Evolutionary conservation across 2,888 invertebrate genomes (phyloP), one percentile per base, ranked within the genome.

Genomic region (Diarsia rubi): DNA sequence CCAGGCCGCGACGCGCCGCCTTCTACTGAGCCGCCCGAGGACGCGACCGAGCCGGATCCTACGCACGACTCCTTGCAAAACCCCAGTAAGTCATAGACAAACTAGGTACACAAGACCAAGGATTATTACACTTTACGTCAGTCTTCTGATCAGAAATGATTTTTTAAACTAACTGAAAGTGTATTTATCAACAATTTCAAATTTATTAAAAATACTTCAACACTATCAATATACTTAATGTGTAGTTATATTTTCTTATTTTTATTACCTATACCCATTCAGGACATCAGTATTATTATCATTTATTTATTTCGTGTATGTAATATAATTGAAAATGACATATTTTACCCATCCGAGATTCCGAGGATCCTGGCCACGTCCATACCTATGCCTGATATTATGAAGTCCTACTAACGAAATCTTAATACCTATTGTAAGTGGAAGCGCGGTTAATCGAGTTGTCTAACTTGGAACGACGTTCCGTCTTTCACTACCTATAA

Each of bases 1-100:
- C 84, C 92, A 93, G 93, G 91, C 86, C 74, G 75, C 73, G 87
- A 72, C 87, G 91, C 86, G 88, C 84, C 81, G 86, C 82, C 89
- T 84, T 90, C 93, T 78, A 90, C 93, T 78, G 92, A 90, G 88
- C 84, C 85, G 82, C 86, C 92, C 74, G 92, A 89, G 83, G 88
- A 86, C 79, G 73, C 86, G 67, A 83, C 89, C 73, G 83, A 86
- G 79, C 78, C 88, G 79, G 90, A 90, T 76, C 80, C 89, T 75
- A 84, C 91, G 83, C 82, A 90, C 73, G 88, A 91, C 75, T 86
- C 90, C 81, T 88, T 90, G 82, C 90, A 88, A 90, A 91, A 88
- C 79, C 66, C 85, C 85, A 90, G 93, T 93, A 93, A 93, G 93
- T 93, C 73, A 69, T 60, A 76, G 76, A 83, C 45, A 69, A 69